phyloP scores from a whole-genome alignment of 2,113 vertebrate species.

The Osmerus eperlanus region DNA sequence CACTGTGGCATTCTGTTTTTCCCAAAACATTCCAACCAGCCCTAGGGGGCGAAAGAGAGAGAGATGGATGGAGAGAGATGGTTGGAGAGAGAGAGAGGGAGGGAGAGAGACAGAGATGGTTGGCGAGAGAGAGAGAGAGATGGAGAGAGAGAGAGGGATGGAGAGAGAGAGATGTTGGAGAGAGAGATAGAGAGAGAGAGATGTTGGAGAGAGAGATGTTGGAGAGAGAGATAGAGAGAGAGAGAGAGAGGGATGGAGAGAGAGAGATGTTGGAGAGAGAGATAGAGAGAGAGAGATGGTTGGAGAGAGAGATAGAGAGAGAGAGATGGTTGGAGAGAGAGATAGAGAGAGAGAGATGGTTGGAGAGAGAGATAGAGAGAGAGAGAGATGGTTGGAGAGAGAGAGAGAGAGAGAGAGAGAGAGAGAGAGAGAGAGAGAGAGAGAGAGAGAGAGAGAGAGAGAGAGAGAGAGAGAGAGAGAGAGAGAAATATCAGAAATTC shows the following conservation, averaged over 20 bases:
- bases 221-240: accelerated
- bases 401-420: neutral
- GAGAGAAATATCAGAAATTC: conserved; percentile 58
- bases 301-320: neutral
- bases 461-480: neutral
- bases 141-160: neutral
- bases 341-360: no score
- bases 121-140: neutral
- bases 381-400: neutral
- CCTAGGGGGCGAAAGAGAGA: neutral
- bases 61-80: no score
- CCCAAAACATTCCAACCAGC: no score
- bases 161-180: no score
- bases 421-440: neutral
- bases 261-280: no score
- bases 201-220: neutral
- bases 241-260: no score
- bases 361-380: neutral
- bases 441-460: neutral
- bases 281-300: neutral
- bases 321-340: accelerated
- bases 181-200: neutral
- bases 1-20: conserved; percentile 12
- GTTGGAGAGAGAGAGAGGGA: no score
- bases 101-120: neutral